Evolutionary conservation across 2,888 invertebrate species (phyloP).

Genomic region (Omphaloscelis lunosa): DNA sequence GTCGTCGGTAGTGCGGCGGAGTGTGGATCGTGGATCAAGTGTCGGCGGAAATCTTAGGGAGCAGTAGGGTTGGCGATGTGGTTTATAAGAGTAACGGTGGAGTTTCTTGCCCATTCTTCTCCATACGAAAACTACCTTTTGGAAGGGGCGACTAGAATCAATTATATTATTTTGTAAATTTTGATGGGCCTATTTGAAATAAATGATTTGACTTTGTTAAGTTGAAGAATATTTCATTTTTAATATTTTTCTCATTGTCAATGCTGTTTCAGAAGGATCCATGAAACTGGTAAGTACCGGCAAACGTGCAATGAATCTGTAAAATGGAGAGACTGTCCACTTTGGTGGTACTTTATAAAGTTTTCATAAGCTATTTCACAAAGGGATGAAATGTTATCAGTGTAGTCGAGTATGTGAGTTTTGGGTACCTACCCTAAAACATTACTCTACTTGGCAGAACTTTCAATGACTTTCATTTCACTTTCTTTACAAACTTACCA

Average conservation of each 20-base stretch:
- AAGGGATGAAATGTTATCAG: neutral
- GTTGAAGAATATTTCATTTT: neutral
- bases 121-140: too few species aligned
- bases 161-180: too few species aligned
- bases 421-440: neutral
- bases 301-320: neutral
- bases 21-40: slow-evolving; percentile 64
- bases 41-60: slow-evolving; percentile 59
- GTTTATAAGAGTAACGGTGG: too few species aligned
- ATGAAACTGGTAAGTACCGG: neutral
- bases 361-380: neutral
- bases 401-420: neutral
- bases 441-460: neutral
- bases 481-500: neutral
- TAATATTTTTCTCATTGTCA: neutral
- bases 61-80: slow-evolving; percentile 50
- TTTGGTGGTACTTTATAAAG: too few species aligned
- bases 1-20: slow-evolving; percentile 45
- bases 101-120: too few species aligned
- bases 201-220: too few species aligned
- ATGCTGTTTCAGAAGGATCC: neutral
- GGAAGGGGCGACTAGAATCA: too few species aligned
- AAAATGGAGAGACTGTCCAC: neutral
- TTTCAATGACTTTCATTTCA: neutral
- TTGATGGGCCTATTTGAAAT: too few species aligned